Evolutionary conservation across 2,888 invertebrate species (phyloP).

Genomic region (Archips xylosteana): DNA sequence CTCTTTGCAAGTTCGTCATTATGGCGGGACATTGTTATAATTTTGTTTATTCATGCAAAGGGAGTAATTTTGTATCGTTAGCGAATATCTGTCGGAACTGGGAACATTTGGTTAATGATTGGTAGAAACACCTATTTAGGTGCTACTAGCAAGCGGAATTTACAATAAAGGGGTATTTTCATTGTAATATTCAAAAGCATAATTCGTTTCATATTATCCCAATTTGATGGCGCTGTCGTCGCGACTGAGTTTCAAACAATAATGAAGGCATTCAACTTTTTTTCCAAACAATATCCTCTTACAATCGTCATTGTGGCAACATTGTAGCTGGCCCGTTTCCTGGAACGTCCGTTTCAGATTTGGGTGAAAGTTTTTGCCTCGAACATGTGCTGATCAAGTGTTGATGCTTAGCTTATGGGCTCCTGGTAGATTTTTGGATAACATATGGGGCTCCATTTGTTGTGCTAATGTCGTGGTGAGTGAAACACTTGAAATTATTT

Average conservation of each 20-base stretch:
- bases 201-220: not conserved
- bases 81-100: slow-evolving; percentile 59
- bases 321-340: slow-evolving; percentile 56
- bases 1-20: slow-evolving; percentile 49
- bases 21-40: slow-evolving; percentile 63
- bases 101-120: slow-evolving; percentile 39
- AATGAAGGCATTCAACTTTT: slow-evolving; percentile 24
- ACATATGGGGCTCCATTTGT: slow-evolving; percentile 8
- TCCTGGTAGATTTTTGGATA: slow-evolving; percentile 28
- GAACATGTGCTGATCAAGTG: slow-evolving; percentile 35
- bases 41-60: slow-evolving; percentile 68
- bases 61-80: slow-evolving; percentile 69
- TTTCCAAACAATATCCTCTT: slow-evolving; percentile 32
- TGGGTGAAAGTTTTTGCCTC: slow-evolving; percentile 63
- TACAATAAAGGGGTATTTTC: not conserved
- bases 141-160: slow-evolving; percentile 9
- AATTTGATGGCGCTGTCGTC: not conserved
- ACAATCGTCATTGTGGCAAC: slow-evolving; percentile 40
- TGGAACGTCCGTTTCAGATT: slow-evolving; percentile 59
- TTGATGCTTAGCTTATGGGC: slow-evolving; percentile 17
- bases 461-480: not conserved
- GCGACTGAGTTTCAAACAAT: not conserved
- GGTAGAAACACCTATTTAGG: slow-evolving; percentile 26
- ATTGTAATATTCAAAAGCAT: not conserved
- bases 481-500: not conserved